These are phyloP conservation scores for Orchestes rusci DNA, from an alignment of 2,888 invertebrate genomes.

Conservation along the genomic window DNA sequence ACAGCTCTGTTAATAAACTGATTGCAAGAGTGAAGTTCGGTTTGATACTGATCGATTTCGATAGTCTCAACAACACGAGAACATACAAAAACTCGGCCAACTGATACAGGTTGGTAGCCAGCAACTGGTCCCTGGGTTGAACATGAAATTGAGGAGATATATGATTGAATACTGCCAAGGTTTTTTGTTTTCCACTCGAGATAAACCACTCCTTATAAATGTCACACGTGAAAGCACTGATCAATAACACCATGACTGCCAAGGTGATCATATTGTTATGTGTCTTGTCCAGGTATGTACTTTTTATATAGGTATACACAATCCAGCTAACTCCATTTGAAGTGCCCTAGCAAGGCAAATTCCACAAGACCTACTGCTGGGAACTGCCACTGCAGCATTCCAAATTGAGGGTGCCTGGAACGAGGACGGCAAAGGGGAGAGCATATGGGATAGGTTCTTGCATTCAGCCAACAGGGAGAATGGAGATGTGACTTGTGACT, in stretches of 20 bases:
- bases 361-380: conserved; percentile 13
- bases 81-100: conserved; percentile 14
- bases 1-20: not conserved
- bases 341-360: conserved; percentile 7
- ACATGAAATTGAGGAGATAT: too few relatives aligned
- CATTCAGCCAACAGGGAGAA: conserved; percentile 11
- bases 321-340: not conserved
- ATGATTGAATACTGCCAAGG: too few relatives aligned
- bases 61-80: conserved; percentile 13
- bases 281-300: too few relatives aligned
- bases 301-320: too few relatives aligned
- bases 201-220: too few relatives aligned
- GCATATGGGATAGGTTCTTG: conserved; percentile 18
- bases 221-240: too few relatives aligned
- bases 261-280: too few relatives aligned
- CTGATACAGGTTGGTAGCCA: conserved; percentile 40
- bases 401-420: conserved; percentile 14
- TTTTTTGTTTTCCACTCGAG: too few relatives aligned
- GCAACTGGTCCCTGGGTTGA: conserved; percentile 12
- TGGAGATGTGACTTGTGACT: conserved; percentile 16
- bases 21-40: conserved; percentile 42
- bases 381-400: conserved; percentile 16
- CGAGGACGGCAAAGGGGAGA: conserved; percentile 19
- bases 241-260: too few relatives aligned
- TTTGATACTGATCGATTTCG: conserved; percentile 12